Evolutionary conservation across 2,888 invertebrate species (phyloP).

Genomic region (Calliphora vomitoria): DNA sequence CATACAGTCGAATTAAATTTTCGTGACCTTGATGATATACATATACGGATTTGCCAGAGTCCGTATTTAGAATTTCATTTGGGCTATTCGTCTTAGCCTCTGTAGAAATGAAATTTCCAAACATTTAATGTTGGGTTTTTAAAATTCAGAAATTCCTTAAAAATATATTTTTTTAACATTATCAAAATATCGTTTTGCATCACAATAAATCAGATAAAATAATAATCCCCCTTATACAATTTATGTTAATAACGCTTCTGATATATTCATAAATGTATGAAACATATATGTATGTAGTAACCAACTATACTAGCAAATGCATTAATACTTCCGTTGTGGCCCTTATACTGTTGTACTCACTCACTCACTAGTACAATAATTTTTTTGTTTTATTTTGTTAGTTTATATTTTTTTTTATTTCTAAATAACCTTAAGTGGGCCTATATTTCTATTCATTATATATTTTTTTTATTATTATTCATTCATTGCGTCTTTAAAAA

Average conservation of each 20-base stretch:
- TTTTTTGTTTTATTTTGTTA: conserved; percentile 16
- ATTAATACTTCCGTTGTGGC: neutral
- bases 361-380: conserved; percentile 7
- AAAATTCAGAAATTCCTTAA: no score
- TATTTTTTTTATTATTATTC: conserved; percentile 24
- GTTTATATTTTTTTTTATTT: conserved; percentile 4
- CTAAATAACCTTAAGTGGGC: conserved; percentile 43
- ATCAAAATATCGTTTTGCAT: neutral
- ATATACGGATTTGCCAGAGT: no score
- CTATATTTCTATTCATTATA: conserved; percentile 40
- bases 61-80: no score
- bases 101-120: no score
- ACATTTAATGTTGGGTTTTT: no score
- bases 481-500: conserved; percentile 44
- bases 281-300: neutral
- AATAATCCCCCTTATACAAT: neutral
- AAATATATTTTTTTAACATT: neutral
- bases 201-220: neutral
- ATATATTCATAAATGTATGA: neutral
- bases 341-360: conserved; percentile 1
- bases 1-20: no score
- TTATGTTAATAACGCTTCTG: conserved; percentile 4
- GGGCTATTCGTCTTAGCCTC: no score
- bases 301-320: neutral
- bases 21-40: no score